Conservation (phyloP, 2,888 invertebrate genomes). For the Podotricha telesiphe region DNA sequence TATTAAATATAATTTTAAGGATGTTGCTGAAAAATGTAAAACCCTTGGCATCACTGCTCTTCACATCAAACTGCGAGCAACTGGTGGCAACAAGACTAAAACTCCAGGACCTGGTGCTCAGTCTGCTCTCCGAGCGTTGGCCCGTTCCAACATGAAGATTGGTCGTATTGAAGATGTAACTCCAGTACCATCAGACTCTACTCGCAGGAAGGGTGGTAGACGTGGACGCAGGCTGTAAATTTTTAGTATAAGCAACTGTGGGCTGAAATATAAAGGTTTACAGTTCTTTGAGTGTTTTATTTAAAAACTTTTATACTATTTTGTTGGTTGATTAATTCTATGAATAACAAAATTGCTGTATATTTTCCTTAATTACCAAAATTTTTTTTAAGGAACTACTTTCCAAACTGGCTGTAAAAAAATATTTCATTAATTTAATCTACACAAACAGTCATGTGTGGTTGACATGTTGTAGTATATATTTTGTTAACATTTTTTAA, state of each 20-base stretch:
- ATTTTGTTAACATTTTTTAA: too few species aligned
- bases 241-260: constrained; percentile 77
- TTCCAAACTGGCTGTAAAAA: too few species aligned
- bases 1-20: constrained; percentile 78
- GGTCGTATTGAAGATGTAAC: constrained; percentile 99
- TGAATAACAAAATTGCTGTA: too few species aligned
- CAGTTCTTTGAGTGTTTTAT: constrained; percentile 58
- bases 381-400: too few species aligned
- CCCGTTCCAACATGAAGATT: constrained; percentile 99
- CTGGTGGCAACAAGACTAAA: constrained; percentile 99
- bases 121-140: constrained; percentile 98
- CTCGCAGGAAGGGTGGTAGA: constrained; percentile 99
- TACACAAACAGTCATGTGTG: too few species aligned
- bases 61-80: constrained; percentile 98
- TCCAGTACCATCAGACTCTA: constrained; percentile 99
- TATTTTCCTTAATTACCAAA: too few species aligned
- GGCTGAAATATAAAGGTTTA: constrained; percentile 73
- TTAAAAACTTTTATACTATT: constrained; percentile 36
- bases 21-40: constrained; percentile 99
- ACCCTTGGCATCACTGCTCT: constrained; percentile 97
- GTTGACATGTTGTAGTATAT: too few species aligned
- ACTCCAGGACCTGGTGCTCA: constrained; percentile 99
- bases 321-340: too few species aligned
- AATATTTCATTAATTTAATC: too few species aligned
- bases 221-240: constrained; percentile 99